phyloP scores from a whole-genome alignment of 2,797 vertebrate genomes.

The Natrix natrix region DNA sequence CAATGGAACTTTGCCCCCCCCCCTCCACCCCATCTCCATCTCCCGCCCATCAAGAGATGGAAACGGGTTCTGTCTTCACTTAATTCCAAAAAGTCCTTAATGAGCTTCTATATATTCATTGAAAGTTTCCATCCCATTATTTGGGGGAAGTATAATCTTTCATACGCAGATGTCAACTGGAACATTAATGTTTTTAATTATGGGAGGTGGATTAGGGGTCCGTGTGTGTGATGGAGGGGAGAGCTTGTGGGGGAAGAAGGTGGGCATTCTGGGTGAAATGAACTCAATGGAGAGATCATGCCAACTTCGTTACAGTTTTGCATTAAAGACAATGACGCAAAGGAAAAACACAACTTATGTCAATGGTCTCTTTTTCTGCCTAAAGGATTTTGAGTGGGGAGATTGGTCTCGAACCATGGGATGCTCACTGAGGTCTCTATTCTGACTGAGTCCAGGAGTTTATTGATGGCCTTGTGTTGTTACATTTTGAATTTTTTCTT shows the following conservation, averaged over 20 bases:
- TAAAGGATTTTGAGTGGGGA: not conserved
- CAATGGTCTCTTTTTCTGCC: not conserved
- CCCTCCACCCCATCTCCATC: not conserved
- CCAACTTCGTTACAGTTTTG: constrained; percentile 25
- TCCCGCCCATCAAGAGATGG: not conserved
- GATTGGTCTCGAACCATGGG: not conserved
- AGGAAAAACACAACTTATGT: not conserved
- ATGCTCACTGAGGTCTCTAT: not conserved
- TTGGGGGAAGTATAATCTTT: constrained; percentile 33
- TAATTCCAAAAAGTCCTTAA: constrained; percentile 41
- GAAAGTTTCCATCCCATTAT: constrained; percentile 37
- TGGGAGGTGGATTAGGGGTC: not conserved
- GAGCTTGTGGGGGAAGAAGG: not conserved
- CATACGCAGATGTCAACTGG: not conserved
- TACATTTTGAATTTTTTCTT: not conserved
- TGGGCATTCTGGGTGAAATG: not conserved
- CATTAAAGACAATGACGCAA: not conserved
- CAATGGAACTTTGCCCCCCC: not conserved
- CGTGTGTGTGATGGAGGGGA: not conserved
- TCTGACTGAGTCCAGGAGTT: not conserved
- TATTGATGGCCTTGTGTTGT: not conserved
- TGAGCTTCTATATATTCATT: constrained; percentile 33
- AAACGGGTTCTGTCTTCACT: not conserved
- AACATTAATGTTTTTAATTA: constrained; percentile 66
- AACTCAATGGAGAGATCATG: not conserved